Evolutionary conservation across 2,888 invertebrate species (phyloP).

Genomic region (Villa cingulata): DNA sequence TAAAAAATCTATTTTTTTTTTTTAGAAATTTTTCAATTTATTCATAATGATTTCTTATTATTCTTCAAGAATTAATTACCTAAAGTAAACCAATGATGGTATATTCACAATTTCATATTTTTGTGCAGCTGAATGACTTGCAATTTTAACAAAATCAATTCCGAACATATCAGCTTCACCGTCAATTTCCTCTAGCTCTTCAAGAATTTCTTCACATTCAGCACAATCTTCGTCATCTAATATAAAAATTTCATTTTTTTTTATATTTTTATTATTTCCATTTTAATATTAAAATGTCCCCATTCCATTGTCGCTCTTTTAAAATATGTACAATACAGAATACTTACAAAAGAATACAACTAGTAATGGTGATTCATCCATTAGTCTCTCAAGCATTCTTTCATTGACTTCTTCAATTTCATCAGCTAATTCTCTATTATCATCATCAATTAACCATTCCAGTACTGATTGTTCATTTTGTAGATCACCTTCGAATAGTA

Average conservation of each 20-base stretch:
- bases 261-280: not conserved
- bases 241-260: not conserved
- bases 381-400: conserved; percentile 71
- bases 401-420: conserved; percentile 89
- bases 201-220: conserved; percentile 81
- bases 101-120: conserved; percentile 71
- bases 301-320: too few species aligned
- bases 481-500: conserved; percentile 79
- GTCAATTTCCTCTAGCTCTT: conserved; percentile 84
- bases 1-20: too few species aligned
- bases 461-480: conserved; percentile 84
- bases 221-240: conserved; percentile 80
- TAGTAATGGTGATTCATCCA: conserved; percentile 73
- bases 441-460: conserved; percentile 87
- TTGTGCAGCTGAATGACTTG: conserved; percentile 65
- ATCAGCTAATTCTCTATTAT: conserved; percentile 82
- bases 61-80: conserved; percentile 38
- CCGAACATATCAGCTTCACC: conserved; percentile 86
- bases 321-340: not conserved
- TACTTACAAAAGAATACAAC: conserved; percentile 84
- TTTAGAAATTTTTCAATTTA: too few species aligned
- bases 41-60: not conserved
- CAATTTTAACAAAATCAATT: conserved; percentile 90
- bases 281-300: too few species aligned
- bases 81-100: conserved; percentile 77